Conservation (phyloP, 2,113 vertebrate species). For the human (Homo sapiens) region DNA sequence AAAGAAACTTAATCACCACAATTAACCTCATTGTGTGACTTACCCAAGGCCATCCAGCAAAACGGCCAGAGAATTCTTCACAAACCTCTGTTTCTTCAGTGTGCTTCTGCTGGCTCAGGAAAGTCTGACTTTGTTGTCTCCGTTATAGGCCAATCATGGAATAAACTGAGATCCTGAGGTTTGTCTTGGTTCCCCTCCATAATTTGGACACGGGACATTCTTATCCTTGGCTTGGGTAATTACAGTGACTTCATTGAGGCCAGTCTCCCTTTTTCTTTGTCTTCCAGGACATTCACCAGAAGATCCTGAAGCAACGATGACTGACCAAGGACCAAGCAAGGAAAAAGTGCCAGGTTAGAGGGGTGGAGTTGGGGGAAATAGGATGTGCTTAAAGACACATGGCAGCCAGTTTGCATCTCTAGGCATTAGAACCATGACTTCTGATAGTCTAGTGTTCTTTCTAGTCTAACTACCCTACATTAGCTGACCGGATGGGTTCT, state of each 20-base stretch:
- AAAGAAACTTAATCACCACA: background rate
- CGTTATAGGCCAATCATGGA: accelerated
- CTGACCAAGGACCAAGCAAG: background rate
- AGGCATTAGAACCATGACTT: background rate
- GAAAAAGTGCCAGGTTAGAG: background rate
- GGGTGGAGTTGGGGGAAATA: accelerated
- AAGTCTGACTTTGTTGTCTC: background rate
- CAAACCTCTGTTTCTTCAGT: background rate
- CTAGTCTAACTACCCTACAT: background rate
- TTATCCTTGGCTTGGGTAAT: background rate
- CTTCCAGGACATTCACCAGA: background rate
- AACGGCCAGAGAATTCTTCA: no score
- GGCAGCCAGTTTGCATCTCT: no score
- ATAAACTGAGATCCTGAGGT: background rate
- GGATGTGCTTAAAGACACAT: background rate
- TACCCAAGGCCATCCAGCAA: background rate
- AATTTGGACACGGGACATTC: accelerated
- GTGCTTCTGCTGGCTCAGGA: accelerated
- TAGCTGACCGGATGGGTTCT: background rate
- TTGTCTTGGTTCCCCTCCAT: background rate
- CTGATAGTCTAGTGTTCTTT: background rate
- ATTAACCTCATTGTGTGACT: background rate
- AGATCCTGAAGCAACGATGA: accelerated
- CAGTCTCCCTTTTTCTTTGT: background rate
- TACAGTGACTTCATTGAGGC: accelerated